Base-by-base conservation (phyloP, 2,888 invertebrate species). In the Leptopilina syphax region DNA sequence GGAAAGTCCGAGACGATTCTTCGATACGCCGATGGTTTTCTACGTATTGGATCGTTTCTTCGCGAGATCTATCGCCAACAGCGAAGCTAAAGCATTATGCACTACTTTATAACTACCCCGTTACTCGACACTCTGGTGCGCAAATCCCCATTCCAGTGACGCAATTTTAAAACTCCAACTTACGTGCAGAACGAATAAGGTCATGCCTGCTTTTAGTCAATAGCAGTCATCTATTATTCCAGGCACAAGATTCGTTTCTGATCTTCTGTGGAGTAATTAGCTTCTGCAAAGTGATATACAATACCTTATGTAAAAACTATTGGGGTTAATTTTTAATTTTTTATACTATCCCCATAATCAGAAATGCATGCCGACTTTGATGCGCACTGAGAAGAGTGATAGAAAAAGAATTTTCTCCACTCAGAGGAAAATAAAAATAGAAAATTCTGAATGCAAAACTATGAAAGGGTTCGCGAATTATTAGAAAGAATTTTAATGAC, bases 1-100 rank as follows among this genome's bases (percentile, higher is more conserved):
- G 57, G 73, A 73, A 73, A 73, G 57, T 73, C 41, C 34, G 73
- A 73, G 57, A 73, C 73, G 73, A 73, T 73, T 73, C 73, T 73
- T 73, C 73, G 57, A 73, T 73, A 73, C 73, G 73, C 41, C 41
- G 41, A 41, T 57, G 57, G 73, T 57, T 73, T 73, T 73, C 73
- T 73, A 54, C 73, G 57, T 73, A 73, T 3, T 54, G 34, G 41
- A 41, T 73, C 34, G 41, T 60, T 60, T 34, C 34, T 60, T 60
- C n/a, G 73, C n/a, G 9, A 50, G n/a, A 73, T 73, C 57, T 73
- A 73, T 73, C 57, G 27, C 57, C 73, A 41, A 73, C 34, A 41
- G 57, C 57, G 73, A 73, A 73, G 73, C 73, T 73, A 73, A 73
- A 73, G 73, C 73, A 57, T 60, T 57, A 73, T 73, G n/a, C 41